These are phyloP conservation scores for Tipula confusa DNA, from an alignment of 2,888 invertebrate species.

Conservation along the genomic window DNA sequence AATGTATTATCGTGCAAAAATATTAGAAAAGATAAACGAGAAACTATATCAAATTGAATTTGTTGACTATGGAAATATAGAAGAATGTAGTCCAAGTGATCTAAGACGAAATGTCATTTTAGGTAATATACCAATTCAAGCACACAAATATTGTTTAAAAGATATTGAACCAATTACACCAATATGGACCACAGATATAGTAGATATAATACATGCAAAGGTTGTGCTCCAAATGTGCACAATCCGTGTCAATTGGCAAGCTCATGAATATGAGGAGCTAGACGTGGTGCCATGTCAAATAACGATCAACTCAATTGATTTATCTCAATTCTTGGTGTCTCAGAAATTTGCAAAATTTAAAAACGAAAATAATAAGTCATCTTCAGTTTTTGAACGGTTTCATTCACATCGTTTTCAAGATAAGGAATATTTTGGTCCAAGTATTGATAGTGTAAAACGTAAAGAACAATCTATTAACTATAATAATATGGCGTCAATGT, in stretches of 20 bases:
- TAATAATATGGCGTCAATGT: no score
- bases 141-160: conserved; percentile 57
- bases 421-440: background rate
- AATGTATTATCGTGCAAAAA: conserved; percentile 66
- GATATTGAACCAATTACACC: conserved; percentile 52
- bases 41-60: conserved; percentile 58
- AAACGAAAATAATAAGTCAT: background rate
- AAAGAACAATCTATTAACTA: no score
- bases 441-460: background rate
- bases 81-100: conserved; percentile 55
- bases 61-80: conserved; percentile 80
- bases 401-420: background rate
- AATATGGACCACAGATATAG: conserved; percentile 49
- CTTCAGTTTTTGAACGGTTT: background rate
- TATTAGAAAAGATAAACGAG: conserved; percentile 51
- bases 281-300: conserved; percentile 48
- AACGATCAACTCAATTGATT: conserved; percentile 48
- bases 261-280: conserved; percentile 36
- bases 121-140: conserved; percentile 62
- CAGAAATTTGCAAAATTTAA: background rate
- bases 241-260: conserved; percentile 50
- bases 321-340: conserved; percentile 38
- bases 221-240: conserved; percentile 57
- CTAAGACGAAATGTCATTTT: conserved; percentile 61
- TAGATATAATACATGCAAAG: conserved; percentile 55